Conservation (phyloP, 1,140 invertebrate species). For the Agrilus planipennis region DNA sequence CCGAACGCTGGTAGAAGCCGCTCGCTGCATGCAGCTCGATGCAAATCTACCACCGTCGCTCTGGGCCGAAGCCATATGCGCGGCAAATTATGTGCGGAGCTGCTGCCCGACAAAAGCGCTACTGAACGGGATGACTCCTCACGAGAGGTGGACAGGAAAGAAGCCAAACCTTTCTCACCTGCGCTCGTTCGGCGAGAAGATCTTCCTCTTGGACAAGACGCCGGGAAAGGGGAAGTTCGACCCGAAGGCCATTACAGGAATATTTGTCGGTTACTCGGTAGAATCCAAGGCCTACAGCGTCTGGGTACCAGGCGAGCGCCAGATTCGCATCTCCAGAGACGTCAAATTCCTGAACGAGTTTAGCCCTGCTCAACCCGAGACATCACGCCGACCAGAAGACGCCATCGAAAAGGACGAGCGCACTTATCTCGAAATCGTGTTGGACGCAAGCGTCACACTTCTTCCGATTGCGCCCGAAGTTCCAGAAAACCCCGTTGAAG, state of each 20-base stretch:
- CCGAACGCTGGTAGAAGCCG: slow-evolving; percentile 6
- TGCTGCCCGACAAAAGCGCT: background rate
- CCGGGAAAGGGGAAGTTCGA: background rate
- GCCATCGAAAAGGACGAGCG: background rate
- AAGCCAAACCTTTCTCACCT: too few species aligned
- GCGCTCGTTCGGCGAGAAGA: background rate
- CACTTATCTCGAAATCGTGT: background rate
- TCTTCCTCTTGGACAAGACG: background rate
- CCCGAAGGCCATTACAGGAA: too few species aligned
- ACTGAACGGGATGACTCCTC: background rate
- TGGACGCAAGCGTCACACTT: background rate
- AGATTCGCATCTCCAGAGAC: slow-evolving; percentile 1
- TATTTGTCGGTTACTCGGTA: background rate
- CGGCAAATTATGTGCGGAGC: slow-evolving; percentile 8
- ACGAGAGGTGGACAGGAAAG: too few species aligned
- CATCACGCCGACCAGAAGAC: too few species aligned
- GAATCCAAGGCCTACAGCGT: background rate
- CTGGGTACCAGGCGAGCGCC: background rate
- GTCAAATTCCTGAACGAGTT: background rate
- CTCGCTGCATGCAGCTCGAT: slow-evolving; percentile 4
- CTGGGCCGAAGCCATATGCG: too few species aligned
- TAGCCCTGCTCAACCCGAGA: too few species aligned
- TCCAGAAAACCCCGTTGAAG: background rate
- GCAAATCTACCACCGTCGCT: slow-evolving; percentile 7
- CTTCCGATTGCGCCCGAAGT: background rate